Base-by-base conservation (phyloP, 1,140 invertebrate genomes). In the Stenopsyche tienmushanensis region DNA sequence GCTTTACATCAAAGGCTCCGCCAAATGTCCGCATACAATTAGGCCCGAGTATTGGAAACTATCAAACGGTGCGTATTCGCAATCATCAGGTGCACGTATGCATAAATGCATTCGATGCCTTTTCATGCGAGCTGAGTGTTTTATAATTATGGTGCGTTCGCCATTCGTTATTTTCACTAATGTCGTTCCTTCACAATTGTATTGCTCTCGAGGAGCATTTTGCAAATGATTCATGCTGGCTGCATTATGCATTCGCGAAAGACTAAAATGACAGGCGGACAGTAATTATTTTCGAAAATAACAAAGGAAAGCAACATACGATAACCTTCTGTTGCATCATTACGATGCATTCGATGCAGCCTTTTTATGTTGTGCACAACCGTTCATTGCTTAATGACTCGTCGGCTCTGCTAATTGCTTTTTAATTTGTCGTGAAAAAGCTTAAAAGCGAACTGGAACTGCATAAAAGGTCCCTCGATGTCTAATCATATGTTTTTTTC, bases 191-290 rank as follows among this genome's bases (percentile, higher is more conserved):
- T 25, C 17, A 39, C 53, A 39, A 42, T 39, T 42, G 53, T 29
- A 42, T 39, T 34, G 17, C 20, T 25, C 23, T 17, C 25, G 3
- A 10, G 29, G 13, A 15, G 15, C 15, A 20, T 52, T 52, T 29
- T 29, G 52, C 52, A 55, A 55, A 55, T 55, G 52, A 55, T 55
- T 39, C 24, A 39, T 10, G 23, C 47, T 13, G 17, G 24, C 49
- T 29, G 25, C 52, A 55, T 55, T 26, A 55, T 55, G 52, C 52
- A 39, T 7, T 54, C 52, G 24, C 10, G 26, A 25, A n/a, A n/a
- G n/a, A n/a, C n/a, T n/a, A n/a, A n/a, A n/a, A 24, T 34, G 18
- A 26, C 52, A 54, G 23, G 20, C 23, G 3, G 52, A 34, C 5
- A 54, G 7, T 8, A 54, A 52, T 52, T 24, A 52, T 45, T 52